Base-by-base conservation (phyloP, 2,797 vertebrate species). In the Anomalospiza imberbis region DNA sequence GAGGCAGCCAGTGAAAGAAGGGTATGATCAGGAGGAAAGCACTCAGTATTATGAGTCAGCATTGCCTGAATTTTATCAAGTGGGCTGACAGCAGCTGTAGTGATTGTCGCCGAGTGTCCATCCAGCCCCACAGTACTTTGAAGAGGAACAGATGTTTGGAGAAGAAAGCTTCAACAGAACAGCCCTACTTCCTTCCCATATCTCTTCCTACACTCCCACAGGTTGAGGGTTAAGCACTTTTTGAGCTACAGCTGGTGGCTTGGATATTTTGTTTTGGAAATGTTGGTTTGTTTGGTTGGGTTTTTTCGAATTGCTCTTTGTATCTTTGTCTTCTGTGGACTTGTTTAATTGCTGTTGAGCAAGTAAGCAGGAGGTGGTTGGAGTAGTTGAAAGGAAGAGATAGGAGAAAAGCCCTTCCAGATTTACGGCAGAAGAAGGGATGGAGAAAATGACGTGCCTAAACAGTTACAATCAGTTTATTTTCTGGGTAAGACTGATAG, bases 21-120 rank as follows among this genome's bases (percentile, higher is more conserved):
- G 25, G 47, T 12, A 18, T 12, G 21, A 58, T 74, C 29, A 67
- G 55, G 58, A 66, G 36, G 55, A 63, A 89, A 61, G 55, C 19
- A 36, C 20, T 88, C 5, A 4, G 40, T 71, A 3, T 91, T 91
- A 65, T 96, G 93, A 94, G 93, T 94, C 85, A 92, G 72, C 73
- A 66, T 32, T 87, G 91, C 78, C 60, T 79, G 71, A 73, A 54
- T 92, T 84, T 81, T 63, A 25, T 91, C 14, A 82, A 48, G 16
- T 44, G 55, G 34, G 51, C 22, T 83, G 82, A 68, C 50, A 54
- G 54, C 72, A 72, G 85, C 85, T 93, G 82, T 61, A 42, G 61
- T 17, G 38, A 32, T 40, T 60, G 51, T 66, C 22, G 11, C 31
- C 24, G 66, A 61, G 12, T 34, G 58, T 78, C 67, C 7, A 12